Evolutionary conservation across 2,113 vertebrate genomes (phyloP), one percentile per base, ranked within the genome.

Genomic region (Panurus biarmicus): DNA sequence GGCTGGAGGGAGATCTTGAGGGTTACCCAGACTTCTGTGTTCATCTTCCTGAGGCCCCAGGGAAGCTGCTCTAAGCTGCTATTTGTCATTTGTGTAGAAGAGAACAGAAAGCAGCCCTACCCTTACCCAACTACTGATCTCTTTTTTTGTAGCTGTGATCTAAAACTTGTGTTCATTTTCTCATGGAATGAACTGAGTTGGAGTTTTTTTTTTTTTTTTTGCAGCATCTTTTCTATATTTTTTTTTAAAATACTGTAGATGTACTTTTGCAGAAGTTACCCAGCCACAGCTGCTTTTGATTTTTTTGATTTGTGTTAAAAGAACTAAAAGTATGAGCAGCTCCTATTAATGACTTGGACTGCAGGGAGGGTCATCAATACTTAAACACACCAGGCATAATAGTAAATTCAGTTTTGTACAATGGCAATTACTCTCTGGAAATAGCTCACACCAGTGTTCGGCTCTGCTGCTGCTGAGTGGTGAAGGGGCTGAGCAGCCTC

Each of bases 1-100:
- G n/a, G 44, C 38, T 47, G 0, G 9, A 4, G 14, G 12, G 28
- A 2, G 11, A 14, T 15, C 25, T 40, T 5, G 9, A 24, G 16
- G 4, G 4, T 57, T 83, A 15, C 6, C 10, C 20, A 47, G 3
- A 3, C n/a, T 45, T 57, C 16, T 42, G 9, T 38, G 22, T 66
- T 50, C 25, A 7, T 58, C 16, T 83, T 54, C n/a, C 12, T 6
- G 1, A 35, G 44, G 40, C 19, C 45, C 24, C 45, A 58, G 21
- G 36, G 35, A 71, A 51, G 17, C 36, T 50, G 20, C 21, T 81
- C 56, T 74, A 24, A 61, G 33, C 38, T 69, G 40, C 8, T 33
- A 0, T 48, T 72, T 69, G 23, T 54, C 5, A 5, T 61, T 66
- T 80, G 4, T n/a, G 56, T 38, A 23, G 44, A 72, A 69, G n/a